These are phyloP conservation scores for Ormyrus labotus DNA, from an alignment of 2,888 invertebrate species.

Conservation along the genomic window DNA sequence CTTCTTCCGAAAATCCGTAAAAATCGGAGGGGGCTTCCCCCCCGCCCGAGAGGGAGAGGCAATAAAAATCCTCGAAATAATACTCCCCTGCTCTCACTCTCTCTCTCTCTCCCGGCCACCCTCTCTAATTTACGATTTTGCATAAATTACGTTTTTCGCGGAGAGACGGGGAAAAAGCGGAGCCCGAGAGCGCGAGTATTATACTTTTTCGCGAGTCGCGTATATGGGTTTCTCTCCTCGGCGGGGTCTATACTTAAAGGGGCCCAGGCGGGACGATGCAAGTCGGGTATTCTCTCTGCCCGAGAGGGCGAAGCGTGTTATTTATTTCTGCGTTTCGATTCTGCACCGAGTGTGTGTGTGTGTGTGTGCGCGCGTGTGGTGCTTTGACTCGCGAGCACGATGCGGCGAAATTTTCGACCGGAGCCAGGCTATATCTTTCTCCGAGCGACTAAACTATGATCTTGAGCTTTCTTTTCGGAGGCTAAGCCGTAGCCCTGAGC, in stretches of 20 bases:
- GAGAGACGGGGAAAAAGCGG: background rate
- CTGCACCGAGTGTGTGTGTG: conserved; percentile 13
- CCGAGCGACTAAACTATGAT: no score
- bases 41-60: background rate
- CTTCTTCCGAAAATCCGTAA: conserved; percentile 28
- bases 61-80: conserved; percentile 1
- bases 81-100: background rate
- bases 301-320: conserved; percentile 53
- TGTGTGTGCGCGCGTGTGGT: background rate
- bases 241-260: conserved; percentile 32
- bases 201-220: background rate
- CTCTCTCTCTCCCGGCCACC: background rate
- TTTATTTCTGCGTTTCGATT: conserved; percentile 66
- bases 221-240: background rate
- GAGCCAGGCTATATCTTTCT: no score
- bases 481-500: no score
- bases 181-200: background rate
- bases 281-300: background rate
- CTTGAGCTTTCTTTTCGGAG: no score
- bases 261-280: background rate
- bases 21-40: background rate
- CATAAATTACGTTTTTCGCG: conserved; percentile 14
- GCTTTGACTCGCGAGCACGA: no score
- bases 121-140: conserved; percentile 43
- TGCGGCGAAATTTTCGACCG: no score